Base-by-base conservation (phyloP, 2,888 invertebrate species). In the Tiliacea aurago region DNA sequence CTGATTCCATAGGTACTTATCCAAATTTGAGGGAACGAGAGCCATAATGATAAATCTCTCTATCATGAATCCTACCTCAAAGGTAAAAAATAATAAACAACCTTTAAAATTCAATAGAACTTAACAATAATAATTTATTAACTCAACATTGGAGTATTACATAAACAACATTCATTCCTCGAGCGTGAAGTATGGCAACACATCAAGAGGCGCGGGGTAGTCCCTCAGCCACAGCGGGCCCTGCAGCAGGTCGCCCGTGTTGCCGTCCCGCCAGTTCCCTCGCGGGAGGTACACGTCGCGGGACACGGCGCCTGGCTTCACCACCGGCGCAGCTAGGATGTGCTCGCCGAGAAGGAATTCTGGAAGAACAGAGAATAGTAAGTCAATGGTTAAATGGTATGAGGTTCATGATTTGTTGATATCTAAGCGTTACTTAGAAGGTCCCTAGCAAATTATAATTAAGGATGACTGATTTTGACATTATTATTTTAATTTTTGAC, bases 311-410 rank as follows among this genome's bases (percentile, higher is more conserved):
- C 97, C 97, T 88, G 97, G 94, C 65, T 95, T 94, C 45, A 98
- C 77, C 11, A 98, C 97, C 0, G 98, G 98, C 0, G 98, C 98
- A 0, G 97, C 97, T 13, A 98, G 91, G 69, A 98, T 94, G 63
- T 95, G 94, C 86, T 97, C 97, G 0, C 98, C 98, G 4, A 98
- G 95, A 41, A 98, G 94, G 93, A 97, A 98, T 92, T 98, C 98
- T 98, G 94, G 13, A 61, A 62, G 23, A 37, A 49, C 13, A 49
- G 4, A 23, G 13, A 3, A 45, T 74, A 23, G n/a, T 1, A 37
- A 4, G 37, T 72, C 15, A 49, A 4, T 4, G 45, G 4, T 0
- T 45, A n/a, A n/a, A 15, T 37, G 23, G 33, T 23, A 20, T 23
- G 45, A 10, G 4, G 41, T 41, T 23, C 56, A 63, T 33, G 33